Percentiles rank a stretch among this genome's conserved stretches.
These are phyloP conservation scores for Barnardius zonarius DNA, from an alignment of 2,113 vertebrate genomes.

Conservation along the genomic window DNA sequence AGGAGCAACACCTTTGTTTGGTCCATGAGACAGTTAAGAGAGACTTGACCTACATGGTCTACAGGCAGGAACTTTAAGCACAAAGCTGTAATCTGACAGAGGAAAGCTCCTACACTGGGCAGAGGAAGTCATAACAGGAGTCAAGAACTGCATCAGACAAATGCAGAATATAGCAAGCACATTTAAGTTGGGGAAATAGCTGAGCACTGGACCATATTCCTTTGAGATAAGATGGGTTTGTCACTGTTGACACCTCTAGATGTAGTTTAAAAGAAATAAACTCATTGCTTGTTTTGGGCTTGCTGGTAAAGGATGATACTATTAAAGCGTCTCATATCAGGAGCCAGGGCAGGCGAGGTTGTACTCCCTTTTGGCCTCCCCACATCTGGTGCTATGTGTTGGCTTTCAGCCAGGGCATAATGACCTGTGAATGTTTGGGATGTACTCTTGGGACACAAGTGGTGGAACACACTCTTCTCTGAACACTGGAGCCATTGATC, in stretches of 20 bases:
- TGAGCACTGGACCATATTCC: neutral
- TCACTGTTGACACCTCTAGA: neutral
- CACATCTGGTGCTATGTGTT: fast-evolving
- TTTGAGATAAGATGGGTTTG: neutral
- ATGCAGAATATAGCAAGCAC: neutral
- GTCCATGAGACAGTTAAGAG: neutral
- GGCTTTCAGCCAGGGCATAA: neutral
- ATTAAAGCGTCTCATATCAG: neutral
- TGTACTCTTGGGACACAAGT: neutral
- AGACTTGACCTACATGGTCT: neutral
- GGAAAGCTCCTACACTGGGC: neutral
- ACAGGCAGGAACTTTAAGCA: neutral
- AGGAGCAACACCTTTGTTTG: neutral
- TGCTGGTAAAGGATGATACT: neutral
- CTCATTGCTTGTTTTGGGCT: neutral
- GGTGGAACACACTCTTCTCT: neutral
- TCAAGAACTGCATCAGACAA: neutral
- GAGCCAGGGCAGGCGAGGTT: neutral
- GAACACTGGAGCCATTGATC: neutral
- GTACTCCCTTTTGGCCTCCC: neutral
- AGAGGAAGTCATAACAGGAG: neutral
- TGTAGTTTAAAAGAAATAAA: neutral
- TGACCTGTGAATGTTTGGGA: fast-evolving
- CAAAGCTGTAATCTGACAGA: neutral
- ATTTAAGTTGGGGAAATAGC: neutral